Evolutionary conservation across 2,797 vertebrate genomes (phyloP), one percentile per base, ranked within the genome.

Genomic region (Morelia viridis): DNA sequence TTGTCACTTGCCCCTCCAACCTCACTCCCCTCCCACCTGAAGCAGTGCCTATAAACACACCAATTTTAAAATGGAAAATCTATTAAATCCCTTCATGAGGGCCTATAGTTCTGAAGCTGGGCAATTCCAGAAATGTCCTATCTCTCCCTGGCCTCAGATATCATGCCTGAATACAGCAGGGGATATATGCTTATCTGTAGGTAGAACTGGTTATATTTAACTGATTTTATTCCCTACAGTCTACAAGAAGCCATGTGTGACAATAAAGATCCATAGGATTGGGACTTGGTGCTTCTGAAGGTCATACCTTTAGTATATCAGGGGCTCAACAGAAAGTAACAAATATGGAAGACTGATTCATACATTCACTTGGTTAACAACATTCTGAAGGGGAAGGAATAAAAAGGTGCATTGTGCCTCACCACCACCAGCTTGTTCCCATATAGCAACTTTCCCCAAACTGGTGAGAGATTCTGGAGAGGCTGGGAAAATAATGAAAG

Each of bases 21-120:
- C 41, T 19, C 35, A 46, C 46, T 80, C 71, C 3, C 19, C 35
- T 80, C 19, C 35, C 35, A 80, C 35, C 35, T 46, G 71, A 11
- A 46, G 17, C 13, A 68, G n/a, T 80, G 46, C 9, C 35, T 80
- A 80, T 26, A 80, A 80, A 46, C 46, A 80, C 9, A 1, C 31
- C 87, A 41, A 1, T 93, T 95, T 94, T 87, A 91, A 88, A 28
- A 53, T 94, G 83, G 9, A 93, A 94, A 94, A 71, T 0, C 8
- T 17, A 13, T 13, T 85, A 76, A 94, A 90, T 0, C 31, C 41
- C 26, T 76, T 1, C 2, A n/a, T 35, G 41, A 58, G 85, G 62
- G 91, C 87, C 71, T 87, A 28, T 12, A 90, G 15, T 28, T 92
- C 64, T 94, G 65, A 91, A 22, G 8, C 13, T 90, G 28, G 84